A percentile compares a stretch with the other conserved stretches of the same genome.
These are phyloP conservation scores for cattle (Bos taurus) DNA, from an alignment of 2,113 vertebrate genomes.

Conservation along the genomic window ARS-UCD2.0 NC_037348.1:58858501-58859000, in stretches of 20 bases:
- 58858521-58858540: slow-evolving; percentile 90
- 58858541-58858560: slow-evolving; percentile 92
- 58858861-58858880: neutral
- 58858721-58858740: neutral
- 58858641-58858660: slow-evolving; percentile 92
- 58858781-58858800: neutral
- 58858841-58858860: neutral
- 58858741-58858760: neutral
- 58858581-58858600: slow-evolving; percentile 94
- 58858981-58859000: slow-evolving; percentile 11
- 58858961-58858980: slow-evolving; percentile 25
- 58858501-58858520: slow-evolving; percentile 79
- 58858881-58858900: neutral
- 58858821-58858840: neutral
- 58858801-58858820: neutral
- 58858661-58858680: slow-evolving; percentile 83
- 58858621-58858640: slow-evolving; percentile 92
- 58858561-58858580: slow-evolving; percentile 92
- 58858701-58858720: neutral
- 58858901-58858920: neutral
- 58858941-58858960: neutral
- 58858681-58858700: neutral
- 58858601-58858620: slow-evolving; percentile 91
- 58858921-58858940: neutral
- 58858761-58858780: neutral